These are phyloP conservation scores for Clivina fossor DNA, from an alignment of 2,888 invertebrate species.

Conservation along the genomic window DNA sequence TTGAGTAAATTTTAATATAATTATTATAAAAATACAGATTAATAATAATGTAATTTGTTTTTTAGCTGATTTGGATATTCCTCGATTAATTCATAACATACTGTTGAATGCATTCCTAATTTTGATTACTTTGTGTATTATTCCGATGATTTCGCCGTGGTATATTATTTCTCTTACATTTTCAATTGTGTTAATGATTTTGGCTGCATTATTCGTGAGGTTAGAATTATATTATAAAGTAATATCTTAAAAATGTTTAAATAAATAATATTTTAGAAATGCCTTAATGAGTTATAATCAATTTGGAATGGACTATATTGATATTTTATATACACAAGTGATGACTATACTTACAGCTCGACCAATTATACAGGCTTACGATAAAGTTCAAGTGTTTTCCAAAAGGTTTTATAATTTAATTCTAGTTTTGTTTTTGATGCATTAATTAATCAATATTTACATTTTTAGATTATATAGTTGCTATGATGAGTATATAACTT, in stretches of 20 bases:
- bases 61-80: conserved; percentile 29
- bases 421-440: not conserved
- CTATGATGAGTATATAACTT: conserved; percentile 43
- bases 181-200: conserved; percentile 10
- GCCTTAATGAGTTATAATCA: conserved; percentile 41
- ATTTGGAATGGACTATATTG: conserved; percentile 41
- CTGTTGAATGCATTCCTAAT: conserved; percentile 15
- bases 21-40: not conserved
- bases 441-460: not conserved
- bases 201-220: conserved; percentile 16
- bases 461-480: conserved; percentile 41
- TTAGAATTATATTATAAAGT: conserved; percentile 35
- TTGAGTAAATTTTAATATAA: conserved; percentile 15
- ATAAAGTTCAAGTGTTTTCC: conserved; percentile 44
- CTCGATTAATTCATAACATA: conserved; percentile 20
- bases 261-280: conserved; percentile 36
- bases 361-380: conserved; percentile 44
- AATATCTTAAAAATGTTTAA: conserved; percentile 17
- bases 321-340: conserved; percentile 43
- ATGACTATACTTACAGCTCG: conserved; percentile 43
- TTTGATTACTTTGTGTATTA: conserved; percentile 14
- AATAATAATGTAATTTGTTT: conserved; percentile 4
- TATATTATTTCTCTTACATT: conserved; percentile 3
- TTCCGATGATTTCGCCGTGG: conserved; percentile 19
- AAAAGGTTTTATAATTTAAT: conserved; percentile 38